These are phyloP conservation scores for Lerista edwardsae DNA, from an alignment of 2,797 vertebrate species.

Conservation along the genomic window DNA sequence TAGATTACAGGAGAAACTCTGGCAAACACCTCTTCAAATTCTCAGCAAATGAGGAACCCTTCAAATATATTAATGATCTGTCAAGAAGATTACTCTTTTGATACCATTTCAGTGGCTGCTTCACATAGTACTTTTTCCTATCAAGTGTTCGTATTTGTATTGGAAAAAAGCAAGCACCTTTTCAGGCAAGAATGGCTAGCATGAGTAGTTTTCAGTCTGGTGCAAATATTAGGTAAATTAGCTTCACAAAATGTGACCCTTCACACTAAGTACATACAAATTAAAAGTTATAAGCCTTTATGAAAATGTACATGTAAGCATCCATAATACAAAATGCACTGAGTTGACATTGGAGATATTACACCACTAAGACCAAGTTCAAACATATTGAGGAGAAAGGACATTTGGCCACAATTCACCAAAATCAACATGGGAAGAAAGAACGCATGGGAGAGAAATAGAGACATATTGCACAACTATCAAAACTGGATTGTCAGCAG, in stretches of 20 bases:
- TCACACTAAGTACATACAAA: neutral
- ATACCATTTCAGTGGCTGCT: conserved; percentile 10
- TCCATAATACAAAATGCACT: neutral
- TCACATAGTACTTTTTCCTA: neutral
- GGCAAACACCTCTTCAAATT: conserved; percentile 30
- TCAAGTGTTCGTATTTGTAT: neutral
- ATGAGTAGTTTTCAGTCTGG: neutral
- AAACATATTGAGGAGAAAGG: neutral
- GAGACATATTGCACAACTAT: neutral
- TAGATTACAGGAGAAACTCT: conserved; percentile 38
- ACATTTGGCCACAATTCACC: neutral
- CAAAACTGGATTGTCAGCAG: neutral
- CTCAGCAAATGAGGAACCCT: neutral
- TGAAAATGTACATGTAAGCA: neutral
- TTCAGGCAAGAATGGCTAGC: neutral
- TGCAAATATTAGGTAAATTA: neutral
- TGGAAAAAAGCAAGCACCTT: neutral
- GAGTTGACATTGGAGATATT: neutral
- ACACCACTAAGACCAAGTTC: neutral
- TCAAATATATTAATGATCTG: neutral
- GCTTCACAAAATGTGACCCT: neutral
- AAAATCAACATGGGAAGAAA: neutral
- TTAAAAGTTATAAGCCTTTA: neutral
- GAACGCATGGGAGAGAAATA: neutral
- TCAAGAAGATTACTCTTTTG: neutral